Percentiles rank a stretch among this genome's conserved stretches.
phyloP scores from a whole-genome alignment of 2,113 vertebrate species.

The Chloroceryle aenea region DNA sequence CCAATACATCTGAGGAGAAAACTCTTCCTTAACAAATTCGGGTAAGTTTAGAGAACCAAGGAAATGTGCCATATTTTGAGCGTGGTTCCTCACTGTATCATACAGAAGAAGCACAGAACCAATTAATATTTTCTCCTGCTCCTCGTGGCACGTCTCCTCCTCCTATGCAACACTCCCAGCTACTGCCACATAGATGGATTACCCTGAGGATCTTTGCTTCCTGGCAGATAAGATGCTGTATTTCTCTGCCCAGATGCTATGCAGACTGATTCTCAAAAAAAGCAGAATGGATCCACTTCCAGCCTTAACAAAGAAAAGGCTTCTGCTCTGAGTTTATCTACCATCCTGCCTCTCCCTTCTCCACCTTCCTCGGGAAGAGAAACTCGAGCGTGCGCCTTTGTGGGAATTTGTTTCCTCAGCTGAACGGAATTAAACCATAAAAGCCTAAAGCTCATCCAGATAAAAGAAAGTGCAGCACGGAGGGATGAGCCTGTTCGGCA shows the following conservation, averaged over 20 bases:
- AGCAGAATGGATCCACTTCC: not conserved
- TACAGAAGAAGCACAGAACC: not conserved
- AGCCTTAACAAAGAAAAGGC: not conserved
- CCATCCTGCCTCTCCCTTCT: not conserved
- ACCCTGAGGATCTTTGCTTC: not conserved
- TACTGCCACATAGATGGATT: not conserved
- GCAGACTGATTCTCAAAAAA: not conserved
- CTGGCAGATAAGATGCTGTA: not conserved
- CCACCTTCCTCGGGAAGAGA: conserved; percentile 27
- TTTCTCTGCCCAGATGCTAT: not conserved
- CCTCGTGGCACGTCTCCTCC: not conserved
- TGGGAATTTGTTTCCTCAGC: conserved; percentile 55
- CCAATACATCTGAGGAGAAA: not conserved
- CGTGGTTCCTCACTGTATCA: not conserved
- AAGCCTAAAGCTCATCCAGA: conserved; percentile 48
- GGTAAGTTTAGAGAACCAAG: not conserved
- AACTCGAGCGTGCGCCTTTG: not conserved
- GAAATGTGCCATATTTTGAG: not conserved
- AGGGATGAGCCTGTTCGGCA: conserved; percentile 39
- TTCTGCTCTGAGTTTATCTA: not conserved
- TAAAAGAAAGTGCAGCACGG: conserved; percentile 27
- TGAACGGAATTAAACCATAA: conserved; percentile 61
- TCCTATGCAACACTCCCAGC: not conserved
- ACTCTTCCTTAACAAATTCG: not conserved
- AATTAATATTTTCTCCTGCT: not conserved